Evolutionary conservation across 2,113 vertebrate genomes (phyloP).

Genomic region (Grus americana): DNA sequence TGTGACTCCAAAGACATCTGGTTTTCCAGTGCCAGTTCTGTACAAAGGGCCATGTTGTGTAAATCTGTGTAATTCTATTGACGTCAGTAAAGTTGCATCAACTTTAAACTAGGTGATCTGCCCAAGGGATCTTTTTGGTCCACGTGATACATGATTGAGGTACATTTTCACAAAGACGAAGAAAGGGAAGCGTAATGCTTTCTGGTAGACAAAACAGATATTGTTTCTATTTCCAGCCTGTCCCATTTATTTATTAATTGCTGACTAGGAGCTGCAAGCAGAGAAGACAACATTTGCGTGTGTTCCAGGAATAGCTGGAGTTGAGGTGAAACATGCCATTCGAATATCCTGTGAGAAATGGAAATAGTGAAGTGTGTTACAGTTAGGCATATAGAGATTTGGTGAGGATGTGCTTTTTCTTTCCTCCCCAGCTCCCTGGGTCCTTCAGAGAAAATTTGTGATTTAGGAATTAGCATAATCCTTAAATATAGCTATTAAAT

Average conservation of each 20-base stretch:
- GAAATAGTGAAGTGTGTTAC: background rate
- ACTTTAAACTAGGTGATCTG: background rate
- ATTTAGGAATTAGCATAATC: background rate
- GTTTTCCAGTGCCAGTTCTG: background rate
- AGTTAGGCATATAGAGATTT: background rate
- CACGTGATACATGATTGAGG: rapidly evolving
- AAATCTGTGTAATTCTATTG: background rate
- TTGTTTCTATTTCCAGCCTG: background rate
- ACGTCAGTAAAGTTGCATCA: background rate
- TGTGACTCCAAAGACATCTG: background rate
- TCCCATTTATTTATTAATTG: background rate
- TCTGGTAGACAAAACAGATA: background rate
- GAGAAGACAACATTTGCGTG: background rate
- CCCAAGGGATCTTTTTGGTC: background rate
- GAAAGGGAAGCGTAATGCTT: background rate
- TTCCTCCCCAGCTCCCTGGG: background rate
- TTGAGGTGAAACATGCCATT: background rate
- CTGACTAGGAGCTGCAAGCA: background rate
- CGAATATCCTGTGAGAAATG: background rate
- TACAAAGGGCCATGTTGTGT: background rate
- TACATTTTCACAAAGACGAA: background rate
- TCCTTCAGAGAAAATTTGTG: background rate
- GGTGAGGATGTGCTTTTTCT: background rate
- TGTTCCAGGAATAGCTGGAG: background rate
- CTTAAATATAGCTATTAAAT: background rate